Evolutionary conservation across 2,113 vertebrate species (phyloP), one percentile per base, ranked within the genome.

Genomic region (Neoarius graeffei): DNA sequence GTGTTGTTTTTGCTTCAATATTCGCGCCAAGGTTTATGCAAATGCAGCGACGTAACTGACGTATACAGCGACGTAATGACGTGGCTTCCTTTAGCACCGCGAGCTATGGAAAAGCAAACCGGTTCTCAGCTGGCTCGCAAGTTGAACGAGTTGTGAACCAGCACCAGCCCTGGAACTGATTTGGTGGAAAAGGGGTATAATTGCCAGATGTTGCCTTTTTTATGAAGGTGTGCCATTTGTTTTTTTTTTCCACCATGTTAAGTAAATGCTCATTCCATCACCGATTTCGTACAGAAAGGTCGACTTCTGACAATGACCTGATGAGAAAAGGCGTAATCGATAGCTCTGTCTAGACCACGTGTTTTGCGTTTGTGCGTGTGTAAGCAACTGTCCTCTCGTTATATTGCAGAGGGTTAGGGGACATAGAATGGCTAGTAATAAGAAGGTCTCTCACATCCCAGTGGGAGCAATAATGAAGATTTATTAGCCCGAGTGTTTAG

Each of bases 401-500:
- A 50, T 67, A 27, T 42, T 84, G 10, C 60, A n/a, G 17, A 59
- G 57, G 17, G 27, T 66, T 81, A 30, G 8, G 71, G 76, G 67
- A 83, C 59, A 81, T 50, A 52, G 69, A 77, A 48, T 67, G 81
- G 80, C 60, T 52, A 59, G 82, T 35, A 71, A 27, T 86, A 50
- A 76, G 57, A 74, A 62, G 66, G 30, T 79, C 85, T 74, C 76
- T 81, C 25, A 4, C 35, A 60, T 82, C 82, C 90, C 77, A 76
- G 14, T 85, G 83, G 81, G 85, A 85, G 57, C 35, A 69, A 48
- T 83, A 87, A 86, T 64, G 83, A 89, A 82, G 88, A 91, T 89
- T 85, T 91, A 88, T 91, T 89, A 76, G 67, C 69, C 67, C 6
- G 11, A 64, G 27, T 52, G 84, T 87, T 86, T 62, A 60, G 50